Conservation (phyloP, 2,113 vertebrate genomes). For the Picathartes gymnocephalus region DNA sequence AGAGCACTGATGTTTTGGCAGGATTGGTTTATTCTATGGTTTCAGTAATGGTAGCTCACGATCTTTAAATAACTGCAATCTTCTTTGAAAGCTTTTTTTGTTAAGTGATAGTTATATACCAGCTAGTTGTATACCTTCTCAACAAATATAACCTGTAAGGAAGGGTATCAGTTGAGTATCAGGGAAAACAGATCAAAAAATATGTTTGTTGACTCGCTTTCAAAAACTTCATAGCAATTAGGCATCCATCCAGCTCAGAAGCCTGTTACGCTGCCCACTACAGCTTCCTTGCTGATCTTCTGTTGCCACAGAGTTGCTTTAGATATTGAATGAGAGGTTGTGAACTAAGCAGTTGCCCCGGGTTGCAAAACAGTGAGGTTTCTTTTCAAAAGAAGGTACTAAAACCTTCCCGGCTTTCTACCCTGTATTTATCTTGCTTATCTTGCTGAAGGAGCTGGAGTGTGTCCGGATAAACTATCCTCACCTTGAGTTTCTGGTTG, state of each 20-base stretch:
- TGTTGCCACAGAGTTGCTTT: background rate
- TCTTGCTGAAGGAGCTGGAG: background rate
- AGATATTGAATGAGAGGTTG: background rate
- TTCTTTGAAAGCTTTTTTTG: background rate
- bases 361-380: background rate
- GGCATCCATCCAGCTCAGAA: background rate
- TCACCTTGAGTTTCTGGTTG: background rate
- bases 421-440: background rate
- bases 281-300: background rate
- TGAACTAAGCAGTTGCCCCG: background rate
- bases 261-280: fast-evolving
- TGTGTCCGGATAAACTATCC: background rate
- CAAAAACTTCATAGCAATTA: background rate
- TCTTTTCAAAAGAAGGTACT: background rate
- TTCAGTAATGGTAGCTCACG: background rate
- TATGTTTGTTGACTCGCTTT: background rate
- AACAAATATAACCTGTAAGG: background rate
- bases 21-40: background rate
- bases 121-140: background rate
- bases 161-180: background rate
- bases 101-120: background rate
- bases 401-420: background rate
- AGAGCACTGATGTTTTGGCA: background rate
- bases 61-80: background rate
- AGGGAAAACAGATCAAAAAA: background rate